Evolutionary conservation across 1,140 invertebrate species (phyloP).

Genomic region (Acromyrmex heyeri): DNA sequence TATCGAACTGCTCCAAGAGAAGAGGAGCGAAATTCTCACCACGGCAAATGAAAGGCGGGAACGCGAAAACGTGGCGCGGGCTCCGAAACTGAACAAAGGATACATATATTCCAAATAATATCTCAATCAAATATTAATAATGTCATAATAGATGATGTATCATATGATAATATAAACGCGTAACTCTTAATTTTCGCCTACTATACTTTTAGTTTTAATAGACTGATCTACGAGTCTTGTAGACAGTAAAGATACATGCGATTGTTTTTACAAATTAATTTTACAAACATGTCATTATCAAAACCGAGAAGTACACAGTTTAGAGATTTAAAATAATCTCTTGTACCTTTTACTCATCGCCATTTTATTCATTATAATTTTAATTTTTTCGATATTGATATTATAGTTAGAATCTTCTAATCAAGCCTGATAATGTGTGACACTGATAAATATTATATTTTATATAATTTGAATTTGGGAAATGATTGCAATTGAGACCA

Average conservation of each 20-base stretch:
- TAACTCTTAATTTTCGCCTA: too few relatives aligned
- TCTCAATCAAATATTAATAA: neutral
- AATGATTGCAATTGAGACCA: too few relatives aligned
- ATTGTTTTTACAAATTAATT: conserved; percentile 11
- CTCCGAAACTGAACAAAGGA: neutral
- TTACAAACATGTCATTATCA: neutral
- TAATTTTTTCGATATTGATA: neutral
- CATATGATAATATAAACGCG: neutral
- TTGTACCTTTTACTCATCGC: neutral
- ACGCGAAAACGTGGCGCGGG: neutral
- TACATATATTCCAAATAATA: neutral
- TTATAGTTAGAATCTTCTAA: neutral
- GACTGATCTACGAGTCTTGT: neutral
- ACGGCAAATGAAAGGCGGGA: conserved; percentile 21
- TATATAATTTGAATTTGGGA: too few relatives aligned
- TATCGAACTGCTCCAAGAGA: conserved; percentile 60
- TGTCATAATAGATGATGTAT: neutral
- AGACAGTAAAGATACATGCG: neutral
- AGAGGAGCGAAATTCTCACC: conserved; percentile 70
- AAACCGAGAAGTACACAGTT: neutral
- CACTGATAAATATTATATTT: too few relatives aligned
- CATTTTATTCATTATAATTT: neutral
- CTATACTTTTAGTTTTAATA: too few relatives aligned
- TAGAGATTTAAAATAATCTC: neutral
- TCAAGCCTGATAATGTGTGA: too few relatives aligned